Conservation (phyloP, 2,888 invertebrate genomes). For the Conistra vaccinii region DNA sequence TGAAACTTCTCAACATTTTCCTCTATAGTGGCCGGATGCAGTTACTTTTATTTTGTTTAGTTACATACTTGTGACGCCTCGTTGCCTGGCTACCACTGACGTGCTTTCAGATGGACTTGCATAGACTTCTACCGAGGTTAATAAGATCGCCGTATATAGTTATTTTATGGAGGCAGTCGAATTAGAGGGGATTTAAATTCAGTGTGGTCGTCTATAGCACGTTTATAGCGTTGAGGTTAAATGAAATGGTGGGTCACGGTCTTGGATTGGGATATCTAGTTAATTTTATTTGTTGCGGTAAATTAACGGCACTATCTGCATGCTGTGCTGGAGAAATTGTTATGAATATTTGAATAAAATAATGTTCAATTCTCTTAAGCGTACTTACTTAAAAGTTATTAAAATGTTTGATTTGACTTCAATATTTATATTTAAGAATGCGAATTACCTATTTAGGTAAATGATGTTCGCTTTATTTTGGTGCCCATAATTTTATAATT, state of each 20-base stretch:
- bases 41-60: slow-evolving; percentile 64
- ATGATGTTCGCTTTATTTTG: not conserved
- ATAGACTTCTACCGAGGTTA: slow-evolving; percentile 32
- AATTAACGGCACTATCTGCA: not conserved
- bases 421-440: not conserved
- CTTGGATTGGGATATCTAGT: not conserved
- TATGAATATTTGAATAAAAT: not conserved
- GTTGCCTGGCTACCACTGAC: slow-evolving; percentile 53
- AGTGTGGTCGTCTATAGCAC: slow-evolving; percentile 2
- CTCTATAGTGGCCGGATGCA: slow-evolving; percentile 44
- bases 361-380: not conserved
- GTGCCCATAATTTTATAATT: not conserved
- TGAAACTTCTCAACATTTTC: slow-evolving; percentile 39
- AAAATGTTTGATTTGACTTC: not conserved
- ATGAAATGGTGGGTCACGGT: not conserved
- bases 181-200: not conserved
- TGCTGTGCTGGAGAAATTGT: not conserved
- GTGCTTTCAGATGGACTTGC: slow-evolving; percentile 36
- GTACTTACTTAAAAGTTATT: not conserved
- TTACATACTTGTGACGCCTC: slow-evolving; percentile 63
- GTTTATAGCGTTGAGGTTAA: slow-evolving; percentile 23
- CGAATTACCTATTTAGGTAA: not conserved
- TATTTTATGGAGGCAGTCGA: slow-evolving; percentile 29
- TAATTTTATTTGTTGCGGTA: not conserved
- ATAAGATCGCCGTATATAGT: slow-evolving; percentile 46